Evolutionary conservation across 2,797 vertebrate genomes (phyloP).

Genomic region (Podarcis siculus): DNA sequence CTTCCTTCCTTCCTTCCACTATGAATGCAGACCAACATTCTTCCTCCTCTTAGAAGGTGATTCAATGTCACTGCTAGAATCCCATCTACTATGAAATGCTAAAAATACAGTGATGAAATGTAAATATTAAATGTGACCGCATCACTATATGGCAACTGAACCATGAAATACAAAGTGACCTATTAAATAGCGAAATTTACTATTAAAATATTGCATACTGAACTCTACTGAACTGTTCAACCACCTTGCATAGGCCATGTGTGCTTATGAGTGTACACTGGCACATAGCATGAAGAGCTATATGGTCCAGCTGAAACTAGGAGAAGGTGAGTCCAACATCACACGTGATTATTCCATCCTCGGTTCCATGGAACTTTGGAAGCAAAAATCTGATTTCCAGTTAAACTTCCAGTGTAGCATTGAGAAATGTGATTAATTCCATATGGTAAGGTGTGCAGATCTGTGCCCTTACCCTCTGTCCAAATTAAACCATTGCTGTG

Average conservation of each 20-base stretch:
- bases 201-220: neutral
- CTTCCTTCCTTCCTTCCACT: neutral
- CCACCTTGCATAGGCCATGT: slow-evolving; percentile 11
- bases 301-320: slow-evolving; percentile 21
- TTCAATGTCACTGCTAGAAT: neutral
- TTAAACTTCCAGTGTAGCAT: slow-evolving; percentile 58
- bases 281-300: neutral
- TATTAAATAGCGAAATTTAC: slow-evolving; percentile 4
- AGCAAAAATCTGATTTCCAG: slow-evolving; percentile 56
- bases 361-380: slow-evolving; percentile 53
- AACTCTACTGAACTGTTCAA: slow-evolving; percentile 7
- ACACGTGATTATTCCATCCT: slow-evolving; percentile 58
- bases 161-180: neutral
- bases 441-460: slow-evolving; percentile 51
- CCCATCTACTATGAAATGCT: neutral
- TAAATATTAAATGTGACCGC: neutral
- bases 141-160: neutral
- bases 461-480: neutral
- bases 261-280: neutral
- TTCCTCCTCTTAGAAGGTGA: neutral
- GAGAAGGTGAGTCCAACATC: slow-evolving; percentile 40
- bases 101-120: neutral
- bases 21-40: neutral
- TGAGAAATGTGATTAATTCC: slow-evolving; percentile 44
- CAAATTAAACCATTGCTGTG: slow-evolving; percentile 19